Base-by-base conservation (phyloP, 2,888 invertebrate species). In the Pyrochroa serraticornis region DNA sequence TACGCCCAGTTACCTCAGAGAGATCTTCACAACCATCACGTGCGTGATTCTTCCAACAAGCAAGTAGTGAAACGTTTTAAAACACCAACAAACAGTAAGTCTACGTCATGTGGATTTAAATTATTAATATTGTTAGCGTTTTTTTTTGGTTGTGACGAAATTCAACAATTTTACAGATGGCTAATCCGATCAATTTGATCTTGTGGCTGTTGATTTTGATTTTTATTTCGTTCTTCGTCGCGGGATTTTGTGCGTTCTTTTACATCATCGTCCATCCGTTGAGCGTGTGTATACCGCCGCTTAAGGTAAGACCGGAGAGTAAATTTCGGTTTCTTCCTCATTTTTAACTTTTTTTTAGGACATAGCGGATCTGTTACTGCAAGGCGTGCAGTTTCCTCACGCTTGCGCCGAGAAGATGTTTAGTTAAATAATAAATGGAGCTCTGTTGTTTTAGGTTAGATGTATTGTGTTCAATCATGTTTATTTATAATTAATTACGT, bases 121-220 rank as follows among this genome's bases (percentile, higher is more conserved):
- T 37, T 35, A 5, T 22, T 22, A 22, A 22, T n/a, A 5, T 22
- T 22, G 22, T 22, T 22, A 5, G 22, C 22, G 22, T 22, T 22
- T 22, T 22, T 22, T 3, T 22, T 22, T 22, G 22, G 22, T 14
- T n/a, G 38, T 37, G 7, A 36, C 5, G 7, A 37, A 2, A 9
- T 13, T 13, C 37, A 37, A 7, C 13, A 39, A 39, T 10, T 39
- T 39, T 80, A 77, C 79, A 80, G 75, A 85, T 88, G 88, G 86
- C 82, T 51, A 89, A 89, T 81, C 79, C 86, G 47, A 50, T 89
- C 8, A 87, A 85, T 79, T 85, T 86, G 46, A 77, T 91, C 49
- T 78, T 91, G 65, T 91, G 91, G 91, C 80, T 90, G 1, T 62
- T 91, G 34, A 81, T 91, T 61, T 81, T 91, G 51, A 84, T 90